Conservation (phyloP, 2,113 vertebrate genomes). For the Astur gentilis region DNA sequence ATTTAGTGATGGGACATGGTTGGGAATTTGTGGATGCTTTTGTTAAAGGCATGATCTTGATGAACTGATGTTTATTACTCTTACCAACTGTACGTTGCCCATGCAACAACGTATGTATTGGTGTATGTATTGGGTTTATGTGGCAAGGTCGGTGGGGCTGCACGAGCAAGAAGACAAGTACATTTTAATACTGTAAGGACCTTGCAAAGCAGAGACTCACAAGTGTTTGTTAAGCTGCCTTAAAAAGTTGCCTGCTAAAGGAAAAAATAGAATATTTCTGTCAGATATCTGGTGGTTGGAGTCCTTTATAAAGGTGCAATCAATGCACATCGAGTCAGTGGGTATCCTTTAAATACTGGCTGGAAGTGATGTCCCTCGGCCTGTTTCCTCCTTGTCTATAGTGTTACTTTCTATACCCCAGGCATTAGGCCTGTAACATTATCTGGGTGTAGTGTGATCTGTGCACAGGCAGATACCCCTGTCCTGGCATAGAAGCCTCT, state of each 20-base stretch:
- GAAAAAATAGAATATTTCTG: not conserved
- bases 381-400: not conserved
- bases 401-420: not conserved
- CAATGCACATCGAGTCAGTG: not conserved
- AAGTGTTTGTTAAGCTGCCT: not conserved
- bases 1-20: not conserved
- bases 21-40: not conserved
- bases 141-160: not conserved
- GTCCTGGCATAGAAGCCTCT: not conserved
- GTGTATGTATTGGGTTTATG: not conserved
- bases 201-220: not conserved
- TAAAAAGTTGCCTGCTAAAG: not conserved
- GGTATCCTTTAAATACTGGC: not conserved
- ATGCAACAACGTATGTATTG: rapidly evolving
- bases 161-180: not conserved
- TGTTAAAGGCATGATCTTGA: not conserved
- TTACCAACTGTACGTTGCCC: not conserved
- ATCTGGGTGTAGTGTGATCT: not conserved
- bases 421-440: not conserved
- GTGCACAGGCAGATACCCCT: not conserved
- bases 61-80: not conserved
- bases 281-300: not conserved
- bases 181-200: not conserved
- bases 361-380: not conserved
- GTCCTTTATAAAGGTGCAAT: not conserved